Evolutionary conservation across 1,140 invertebrate species (phyloP).

Genomic region (Euura lappo): DNA sequence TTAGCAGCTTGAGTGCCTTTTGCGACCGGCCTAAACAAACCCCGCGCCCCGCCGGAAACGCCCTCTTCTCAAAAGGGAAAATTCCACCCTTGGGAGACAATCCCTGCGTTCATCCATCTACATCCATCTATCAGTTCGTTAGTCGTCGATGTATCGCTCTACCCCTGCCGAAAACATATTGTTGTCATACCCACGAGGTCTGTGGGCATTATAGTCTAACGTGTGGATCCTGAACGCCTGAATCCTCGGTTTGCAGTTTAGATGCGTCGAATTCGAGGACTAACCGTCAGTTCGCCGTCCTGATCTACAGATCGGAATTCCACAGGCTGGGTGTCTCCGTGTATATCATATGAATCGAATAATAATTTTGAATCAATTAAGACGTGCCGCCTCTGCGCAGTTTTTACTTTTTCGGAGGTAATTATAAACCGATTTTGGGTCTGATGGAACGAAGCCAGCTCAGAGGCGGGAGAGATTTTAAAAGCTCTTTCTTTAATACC

Average conservation of each 20-base stretch:
- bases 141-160: slow-evolving; percentile 23
- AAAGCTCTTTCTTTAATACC: too few relatives aligned
- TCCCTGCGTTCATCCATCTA: slow-evolving; percentile 30
- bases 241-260: slow-evolving; percentile 20
- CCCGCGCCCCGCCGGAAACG: slow-evolving; percentile 24
- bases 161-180: slow-evolving; percentile 15
- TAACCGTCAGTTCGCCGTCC: slow-evolving; percentile 38
- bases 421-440: too few relatives aligned
- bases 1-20: slow-evolving; percentile 58
- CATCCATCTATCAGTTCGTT: slow-evolving; percentile 31
- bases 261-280: slow-evolving; percentile 37
- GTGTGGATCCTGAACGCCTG: slow-evolving; percentile 39
- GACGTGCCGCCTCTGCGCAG: too few relatives aligned
- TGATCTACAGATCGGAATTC: too few relatives aligned
- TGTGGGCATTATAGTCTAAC: slow-evolving; percentile 43
- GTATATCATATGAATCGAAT: too few relatives aligned
- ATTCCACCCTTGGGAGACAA: slow-evolving; percentile 16
- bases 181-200: slow-evolving; percentile 15
- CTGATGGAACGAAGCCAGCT: too few relatives aligned
- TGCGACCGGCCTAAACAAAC: slow-evolving; percentile 54
- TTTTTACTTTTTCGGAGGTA: too few relatives aligned
- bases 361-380: too few relatives aligned
- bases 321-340: too few relatives aligned
- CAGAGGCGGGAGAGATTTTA: too few relatives aligned
- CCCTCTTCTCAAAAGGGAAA: slow-evolving; percentile 24